Conservation (phyloP, 2,113 vertebrate genomes). For the human (Homo sapiens) region DNA sequence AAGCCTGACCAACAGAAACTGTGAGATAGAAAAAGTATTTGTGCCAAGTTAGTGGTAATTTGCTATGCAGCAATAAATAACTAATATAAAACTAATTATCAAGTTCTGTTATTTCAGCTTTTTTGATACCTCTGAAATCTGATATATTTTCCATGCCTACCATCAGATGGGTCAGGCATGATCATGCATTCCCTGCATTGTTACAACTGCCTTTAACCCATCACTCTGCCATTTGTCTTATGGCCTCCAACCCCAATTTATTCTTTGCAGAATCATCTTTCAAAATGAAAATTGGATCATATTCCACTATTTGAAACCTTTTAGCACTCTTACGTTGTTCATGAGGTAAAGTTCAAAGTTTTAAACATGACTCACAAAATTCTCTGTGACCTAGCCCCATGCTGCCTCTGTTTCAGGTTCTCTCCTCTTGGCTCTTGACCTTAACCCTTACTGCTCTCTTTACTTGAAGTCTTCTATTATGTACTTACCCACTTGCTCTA, state of each 20-base stretch:
- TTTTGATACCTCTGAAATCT: not conserved
- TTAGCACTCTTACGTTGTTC: not conserved
- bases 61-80: not conserved
- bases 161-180: not conserved
- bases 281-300: not conserved
- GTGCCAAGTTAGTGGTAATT: not conserved
- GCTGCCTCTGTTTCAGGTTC: not conserved
- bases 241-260: not conserved
- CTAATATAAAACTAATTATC: not conserved
- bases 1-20: not conserved
- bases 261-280: not conserved
- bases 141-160: not conserved
- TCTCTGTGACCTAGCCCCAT: not conserved
- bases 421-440: not conserved
- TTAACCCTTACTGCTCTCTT: not conserved
- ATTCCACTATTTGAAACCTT: not conserved
- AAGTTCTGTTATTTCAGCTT: not conserved
- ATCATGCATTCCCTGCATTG: not conserved
- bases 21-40: not conserved
- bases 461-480: not conserved
- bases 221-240: not conserved
- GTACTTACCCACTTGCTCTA: not conserved
- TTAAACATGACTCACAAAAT: not conserved
- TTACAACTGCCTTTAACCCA: not conserved
- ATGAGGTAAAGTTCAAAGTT: not conserved